Base-by-base conservation (phyloP, 2,797 vertebrate species). In the Macrochelys suwanniensis region DNA sequence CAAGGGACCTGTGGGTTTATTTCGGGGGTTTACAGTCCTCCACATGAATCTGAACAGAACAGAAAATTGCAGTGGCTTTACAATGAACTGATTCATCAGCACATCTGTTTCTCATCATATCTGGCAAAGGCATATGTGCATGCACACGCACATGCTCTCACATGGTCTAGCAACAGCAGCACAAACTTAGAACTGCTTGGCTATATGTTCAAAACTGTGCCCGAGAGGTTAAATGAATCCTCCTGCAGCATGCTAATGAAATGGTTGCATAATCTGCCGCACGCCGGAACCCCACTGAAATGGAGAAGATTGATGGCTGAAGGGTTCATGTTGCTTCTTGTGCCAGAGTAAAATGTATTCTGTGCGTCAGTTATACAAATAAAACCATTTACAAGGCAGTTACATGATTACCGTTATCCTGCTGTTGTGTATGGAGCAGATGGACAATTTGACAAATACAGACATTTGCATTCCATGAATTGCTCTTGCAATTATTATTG, bases 1-100 rank as follows among this genome's bases (percentile, higher is more conserved):
- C 98, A 99, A 98, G 8, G 99, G 99, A 74, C 99, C 99, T 3
- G 51, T 99, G 90, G 99, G 99, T 96, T 99, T 99, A 95, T 94
- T 98, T 91, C 98, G 98, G 96, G 98, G 98, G 94, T 98, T 99
- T 95, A 99, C 98, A 49, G 99, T 99, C 97, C 99, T 99, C 98
- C 99, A 99, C 95, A 99, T 98, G 98, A 99, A 99, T 98, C 99
- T 99, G 97, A 92, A 80, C 89, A 93, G 51, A 92, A 96, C 23
- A 93, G 87, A 97, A 93, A 89, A 90, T 90, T 80, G 94, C 92
- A 51, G 1, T 21, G 89, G 98, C 92, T 98, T 98, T 96, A 99
- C 98, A 99, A 98, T 98, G 98, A 98, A 97, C 97, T 98, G 98
- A 98, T 99, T 99, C 98, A 98, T 96, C 76, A 82, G 98, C 98